Conservation (phyloP, 2,113 vertebrate genomes). For the Sus scrofa region T2T-Sscrofa CM000817.6:143825501-143826000, state of each 20-base stretch:
- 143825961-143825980: constrained; percentile 51
- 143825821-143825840: constrained; percentile 33
- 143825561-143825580: constrained; percentile 11
- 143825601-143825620: constrained; percentile 43
- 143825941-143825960: neutral
- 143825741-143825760: neutral
- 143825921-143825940: constrained; percentile 20
- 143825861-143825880: constrained; percentile 62
- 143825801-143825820: constrained; percentile 39
- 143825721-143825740: constrained; percentile 12
- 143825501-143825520: neutral
- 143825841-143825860: constrained; percentile 55
- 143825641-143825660: constrained; percentile 30
- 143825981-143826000: constrained; percentile 29
- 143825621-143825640: constrained; percentile 6
- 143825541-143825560: neutral
- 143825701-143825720: constrained; percentile 29
- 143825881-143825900: constrained; percentile 42
- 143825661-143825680: neutral
- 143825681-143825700: constrained; percentile 37
- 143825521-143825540: neutral
- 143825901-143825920: neutral
- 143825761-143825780: neutral
- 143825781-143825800: constrained; percentile 35
- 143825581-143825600: neutral